A percentile compares a stretch with the other conserved stretches of the same genome.
Evolutionary conservation across 2,888 invertebrate genomes (phyloP).

Genomic region (Xanthia togata): DNA sequence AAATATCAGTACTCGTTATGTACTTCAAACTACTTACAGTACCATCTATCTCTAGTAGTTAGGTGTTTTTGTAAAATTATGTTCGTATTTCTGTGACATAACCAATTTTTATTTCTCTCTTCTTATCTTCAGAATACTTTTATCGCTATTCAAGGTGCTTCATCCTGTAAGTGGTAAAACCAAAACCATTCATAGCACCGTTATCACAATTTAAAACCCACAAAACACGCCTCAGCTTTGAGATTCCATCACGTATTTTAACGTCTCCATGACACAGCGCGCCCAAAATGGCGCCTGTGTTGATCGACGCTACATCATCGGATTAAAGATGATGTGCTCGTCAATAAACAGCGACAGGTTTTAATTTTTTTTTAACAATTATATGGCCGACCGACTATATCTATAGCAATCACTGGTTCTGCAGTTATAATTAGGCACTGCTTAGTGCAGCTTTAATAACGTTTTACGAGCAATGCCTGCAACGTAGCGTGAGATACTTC

Average conservation of each 20-base stretch:
- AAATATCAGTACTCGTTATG: not conserved
- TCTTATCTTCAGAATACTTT: not conserved
- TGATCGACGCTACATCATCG: conserved; percentile 32
- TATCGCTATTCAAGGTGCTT: not conserved
- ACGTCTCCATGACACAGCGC: conserved; percentile 44
- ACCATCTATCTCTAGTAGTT: not conserved
- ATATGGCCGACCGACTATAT: not conserved
- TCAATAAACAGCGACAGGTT: not conserved
- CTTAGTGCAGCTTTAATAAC: not conserved
- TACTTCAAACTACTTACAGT: not conserved
- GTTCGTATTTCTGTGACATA: not conserved
- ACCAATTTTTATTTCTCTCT: not conserved
- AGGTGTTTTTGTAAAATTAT: not conserved
- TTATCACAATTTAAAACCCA: conserved; percentile 8
- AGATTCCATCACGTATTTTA: conserved; percentile 59
- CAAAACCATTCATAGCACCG: not conserved
- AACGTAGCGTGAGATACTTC: too few species aligned
- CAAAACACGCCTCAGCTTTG: not conserved
- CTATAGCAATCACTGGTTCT: not conserved
- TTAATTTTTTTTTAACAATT: too few species aligned
- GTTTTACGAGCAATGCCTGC: not conserved
- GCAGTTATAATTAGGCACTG: not conserved
- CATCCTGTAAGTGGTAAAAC: not conserved
- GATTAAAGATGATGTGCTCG: conserved; percentile 17
- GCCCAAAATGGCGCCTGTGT: conserved; percentile 58